Percentiles rank a stretch among this genome's conserved stretches.
Conservation (phyloP, 2,797 vertebrate genomes). For the Oreochromis mossambicus region DNA sequence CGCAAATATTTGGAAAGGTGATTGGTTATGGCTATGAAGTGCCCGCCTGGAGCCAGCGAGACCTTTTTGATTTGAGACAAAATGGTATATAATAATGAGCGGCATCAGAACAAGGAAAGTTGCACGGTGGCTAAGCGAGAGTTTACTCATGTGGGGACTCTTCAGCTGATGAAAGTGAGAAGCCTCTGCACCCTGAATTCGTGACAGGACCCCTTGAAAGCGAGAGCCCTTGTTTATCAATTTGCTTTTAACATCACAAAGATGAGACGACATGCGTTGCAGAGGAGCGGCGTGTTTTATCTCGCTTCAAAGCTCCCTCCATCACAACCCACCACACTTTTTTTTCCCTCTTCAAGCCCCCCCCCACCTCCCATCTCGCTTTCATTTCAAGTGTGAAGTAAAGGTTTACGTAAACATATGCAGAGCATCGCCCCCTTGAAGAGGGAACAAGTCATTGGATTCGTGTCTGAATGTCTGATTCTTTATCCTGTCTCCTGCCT, state of each 20-base stretch:
- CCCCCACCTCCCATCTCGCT: background rate
- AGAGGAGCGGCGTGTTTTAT: conserved; percentile 74
- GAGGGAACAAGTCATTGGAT: conserved; percentile 71
- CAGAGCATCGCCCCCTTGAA: conserved; percentile 53
- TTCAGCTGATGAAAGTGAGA: conserved; percentile 63
- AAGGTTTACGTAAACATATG: conserved; percentile 67
- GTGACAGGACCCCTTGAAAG: conserved; percentile 74
- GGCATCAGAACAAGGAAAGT: conserved; percentile 31
- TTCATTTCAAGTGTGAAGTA: conserved; percentile 45
- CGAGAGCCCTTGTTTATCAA: conserved; percentile 78
- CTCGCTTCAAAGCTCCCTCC: conserved; percentile 70
- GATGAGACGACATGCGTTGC: conserved; percentile 45
- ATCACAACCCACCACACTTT: conserved; percentile 11
- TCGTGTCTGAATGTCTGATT: conserved; percentile 78
- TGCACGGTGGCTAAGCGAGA: conserved; percentile 52
- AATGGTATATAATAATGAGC: conserved; percentile 54
- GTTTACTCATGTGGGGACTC: conserved; percentile 67
- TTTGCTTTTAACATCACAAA: conserved; percentile 76
- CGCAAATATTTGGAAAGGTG: conserved; percentile 83
- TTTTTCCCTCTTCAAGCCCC: background rate
- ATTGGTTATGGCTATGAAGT: conserved; percentile 70
- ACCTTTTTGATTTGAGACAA: conserved; percentile 61
- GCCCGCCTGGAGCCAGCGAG: conserved; percentile 60
- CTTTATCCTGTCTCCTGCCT: conserved; percentile 60
- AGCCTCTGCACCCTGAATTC: conserved; percentile 65